Percentiles rank a stretch among this genome's conserved stretches.
phyloP scores from a whole-genome alignment of 2,113 vertebrate species.

The Coptodon rendalli region DNA sequence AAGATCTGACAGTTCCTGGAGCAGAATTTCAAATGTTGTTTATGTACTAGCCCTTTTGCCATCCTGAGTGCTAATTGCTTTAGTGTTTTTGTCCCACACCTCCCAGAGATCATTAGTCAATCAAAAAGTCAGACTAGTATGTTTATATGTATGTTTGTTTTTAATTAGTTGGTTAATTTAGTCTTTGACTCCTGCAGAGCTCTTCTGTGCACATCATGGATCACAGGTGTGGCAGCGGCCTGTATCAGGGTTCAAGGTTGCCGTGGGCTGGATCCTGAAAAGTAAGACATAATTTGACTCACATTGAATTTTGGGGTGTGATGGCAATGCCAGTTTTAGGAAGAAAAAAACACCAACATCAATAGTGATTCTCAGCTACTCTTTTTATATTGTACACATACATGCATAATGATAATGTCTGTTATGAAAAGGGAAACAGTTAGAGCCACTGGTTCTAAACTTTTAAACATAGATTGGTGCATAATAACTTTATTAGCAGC shows the following conservation, averaged over 20 bases:
- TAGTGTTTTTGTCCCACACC: background rate
- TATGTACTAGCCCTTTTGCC: background rate
- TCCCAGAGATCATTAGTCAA: slow-evolving; percentile 2
- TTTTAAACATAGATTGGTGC: background rate
- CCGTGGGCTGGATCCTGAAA: background rate
- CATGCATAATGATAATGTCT: background rate
- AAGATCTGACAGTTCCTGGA: background rate
- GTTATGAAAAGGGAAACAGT: background rate
- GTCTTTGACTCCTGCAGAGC: background rate
- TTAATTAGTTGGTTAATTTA: background rate
- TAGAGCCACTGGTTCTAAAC: background rate
- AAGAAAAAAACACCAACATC: background rate
- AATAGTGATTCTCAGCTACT: background rate
- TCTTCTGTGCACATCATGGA: background rate
- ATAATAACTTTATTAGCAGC: no score
- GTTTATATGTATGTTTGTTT: background rate
- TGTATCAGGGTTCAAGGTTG: background rate
- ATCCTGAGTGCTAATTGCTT: slow-evolving; percentile 1
- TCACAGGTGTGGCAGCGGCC: background rate
- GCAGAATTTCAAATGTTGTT: slow-evolving; percentile 31
- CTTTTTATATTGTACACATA: background rate
- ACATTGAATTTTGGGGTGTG: background rate
- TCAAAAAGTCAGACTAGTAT: background rate
- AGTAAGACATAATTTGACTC: background rate
- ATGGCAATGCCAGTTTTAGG: background rate